phyloP scores from a whole-genome alignment of 2,113 vertebrate species.

The Balaenoptera acutorostrata region DNA sequence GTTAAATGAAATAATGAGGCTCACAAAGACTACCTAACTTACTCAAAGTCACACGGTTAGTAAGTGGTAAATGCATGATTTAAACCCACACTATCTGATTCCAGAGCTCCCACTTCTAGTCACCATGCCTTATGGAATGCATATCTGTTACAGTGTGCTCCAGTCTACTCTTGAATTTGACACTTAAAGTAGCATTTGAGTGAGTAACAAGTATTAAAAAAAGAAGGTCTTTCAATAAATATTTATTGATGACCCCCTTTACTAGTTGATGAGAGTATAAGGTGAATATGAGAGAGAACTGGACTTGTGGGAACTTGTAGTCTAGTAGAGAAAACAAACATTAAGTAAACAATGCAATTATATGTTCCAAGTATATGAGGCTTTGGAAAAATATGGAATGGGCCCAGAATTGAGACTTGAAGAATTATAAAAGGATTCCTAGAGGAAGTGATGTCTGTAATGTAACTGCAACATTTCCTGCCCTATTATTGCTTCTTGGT shows the following conservation, averaged over 20 bases:
- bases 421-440: background rate
- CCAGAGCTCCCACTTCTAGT: background rate
- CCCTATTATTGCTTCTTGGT: background rate
- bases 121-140: background rate
- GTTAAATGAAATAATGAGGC: background rate
- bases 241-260: background rate
- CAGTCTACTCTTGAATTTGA: background rate
- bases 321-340: background rate
- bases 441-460: background rate
- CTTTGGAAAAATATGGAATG: background rate
- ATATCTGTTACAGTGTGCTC: background rate
- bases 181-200: background rate
- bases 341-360: background rate
- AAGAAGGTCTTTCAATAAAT: background rate
- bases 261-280: background rate
- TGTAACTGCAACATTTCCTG: background rate
- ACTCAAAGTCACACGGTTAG: background rate
- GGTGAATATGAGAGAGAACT: background rate
- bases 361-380: background rate
- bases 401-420: background rate
- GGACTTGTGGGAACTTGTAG: background rate
- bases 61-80: background rate
- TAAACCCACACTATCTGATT: background rate
- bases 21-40: background rate
- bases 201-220: background rate